Base-by-base conservation (phyloP, 2,888 invertebrate species). In the Suillia variegata region DNA sequence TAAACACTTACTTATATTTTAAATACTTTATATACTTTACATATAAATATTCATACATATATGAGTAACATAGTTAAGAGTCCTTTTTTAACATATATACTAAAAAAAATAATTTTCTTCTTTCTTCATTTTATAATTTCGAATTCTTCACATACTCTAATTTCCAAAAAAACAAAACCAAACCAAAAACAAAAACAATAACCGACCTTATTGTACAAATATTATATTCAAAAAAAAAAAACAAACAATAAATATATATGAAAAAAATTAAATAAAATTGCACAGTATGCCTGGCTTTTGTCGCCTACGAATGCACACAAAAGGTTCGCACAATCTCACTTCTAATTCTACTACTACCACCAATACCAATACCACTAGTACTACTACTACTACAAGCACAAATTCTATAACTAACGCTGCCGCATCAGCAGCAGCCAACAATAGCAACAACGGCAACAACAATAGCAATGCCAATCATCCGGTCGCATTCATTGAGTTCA, bases 401-500 rank as follows among this genome's bases (percentile, higher is more conserved):
- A 73, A 69, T 74, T 70, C 73, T 73, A 51, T 61, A 61, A 18
- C 62, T 63, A 5, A 65, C 66, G 26, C 67, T 68, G 47, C 66
- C 61, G 50, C 62, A 67, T 22, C 65, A 67, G 42, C 70, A 67
- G 56, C 45, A 53, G 58, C 54, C 60, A 69, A 52, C 66, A 70
- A 63, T 67, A 63, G 17, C 58, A 56, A 52, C 54, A 64, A 49
- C 62, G 63, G 13, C 67, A 63, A 50, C 61, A 58, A 34, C 62
- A 68, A 26, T 62, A 58, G 18, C 61, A 59, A 63, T 68, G 65
- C 42, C 62, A 70, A 47, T 80, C 89, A 91, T 82, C 96, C 97
- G 75, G 97, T 98, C 83, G 97, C 97, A 82, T 98, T 98, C 88
- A 94, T 96, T 85, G 97, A 98, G 87, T 98, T 94, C 87, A 90